These are phyloP conservation scores for Magallana ariakensis DNA, from an alignment of 1,140 invertebrate species.

Conservation along the genomic window DNA sequence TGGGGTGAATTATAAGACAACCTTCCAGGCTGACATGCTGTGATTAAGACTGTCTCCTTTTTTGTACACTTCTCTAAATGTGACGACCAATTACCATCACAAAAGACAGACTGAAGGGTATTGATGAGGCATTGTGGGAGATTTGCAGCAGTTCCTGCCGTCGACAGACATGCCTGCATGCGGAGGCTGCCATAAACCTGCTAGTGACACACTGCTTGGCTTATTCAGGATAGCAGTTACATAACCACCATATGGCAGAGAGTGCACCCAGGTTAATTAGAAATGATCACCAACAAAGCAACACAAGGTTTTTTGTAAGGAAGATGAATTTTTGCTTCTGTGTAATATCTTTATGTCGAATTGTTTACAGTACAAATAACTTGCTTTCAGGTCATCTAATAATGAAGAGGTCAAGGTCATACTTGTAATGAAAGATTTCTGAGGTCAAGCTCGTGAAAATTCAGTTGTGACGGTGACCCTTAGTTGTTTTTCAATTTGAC, in stretches of 20 bases:
- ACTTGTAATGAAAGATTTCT: no score
- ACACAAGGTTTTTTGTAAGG: conserved; percentile 3
- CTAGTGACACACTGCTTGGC: background rate
- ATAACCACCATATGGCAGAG: conserved; percentile 11
- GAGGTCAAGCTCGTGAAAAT: no score
- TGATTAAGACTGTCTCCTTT: background rate
- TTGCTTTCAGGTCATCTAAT: background rate
- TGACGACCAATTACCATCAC: conserved; percentile 29
- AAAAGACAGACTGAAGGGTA: conserved; percentile 4
- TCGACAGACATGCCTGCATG: conserved; percentile 6
- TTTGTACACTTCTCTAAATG: conserved; percentile 8
- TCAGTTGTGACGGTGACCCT: no score
- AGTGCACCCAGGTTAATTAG: conserved; percentile 1
- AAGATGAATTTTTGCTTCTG: background rate
- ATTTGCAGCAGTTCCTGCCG: background rate
- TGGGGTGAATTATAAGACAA: background rate
- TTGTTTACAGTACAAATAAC: background rate
- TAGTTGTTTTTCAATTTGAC: no score
- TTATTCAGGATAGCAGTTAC: background rate
- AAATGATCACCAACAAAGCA: conserved; percentile 21
- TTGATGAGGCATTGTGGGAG: conserved; percentile 25
- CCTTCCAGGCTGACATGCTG: background rate
- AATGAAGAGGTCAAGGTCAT: background rate
- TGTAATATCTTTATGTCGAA: no score
- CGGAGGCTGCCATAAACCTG: background rate